These are phyloP conservation scores for Malthinus flaveolus DNA, from an alignment of 2,888 invertebrate species.

Conservation along the genomic window DNA sequence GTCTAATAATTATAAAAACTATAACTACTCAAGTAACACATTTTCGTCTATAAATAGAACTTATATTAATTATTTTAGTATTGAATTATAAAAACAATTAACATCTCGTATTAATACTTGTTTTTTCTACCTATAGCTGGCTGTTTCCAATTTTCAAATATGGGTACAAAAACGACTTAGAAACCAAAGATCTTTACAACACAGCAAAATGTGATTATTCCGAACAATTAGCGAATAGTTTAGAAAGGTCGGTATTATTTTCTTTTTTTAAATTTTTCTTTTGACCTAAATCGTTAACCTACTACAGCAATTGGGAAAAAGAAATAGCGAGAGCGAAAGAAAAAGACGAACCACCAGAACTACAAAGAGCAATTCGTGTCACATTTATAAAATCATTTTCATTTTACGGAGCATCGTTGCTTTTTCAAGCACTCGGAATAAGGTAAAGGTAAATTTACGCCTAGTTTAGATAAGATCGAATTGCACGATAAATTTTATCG, in stretches of 20 bases:
- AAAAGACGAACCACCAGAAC: conserved; percentile 60
- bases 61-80: too few relatives aligned
- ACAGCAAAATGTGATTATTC: conserved; percentile 65
- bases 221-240: conserved; percentile 64
- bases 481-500: neutral
- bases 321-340: conserved; percentile 59
- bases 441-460: conserved; percentile 54
- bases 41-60: too few relatives aligned
- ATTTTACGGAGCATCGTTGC: conserved; percentile 62
- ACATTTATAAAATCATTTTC: conserved; percentile 66
- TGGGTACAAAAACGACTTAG: conserved; percentile 66
- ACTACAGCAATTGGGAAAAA: conserved; percentile 61
- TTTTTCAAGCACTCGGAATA: conserved; percentile 61
- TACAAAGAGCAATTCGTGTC: conserved; percentile 62
- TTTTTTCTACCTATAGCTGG: conserved; percentile 60
- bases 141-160: conserved; percentile 65
- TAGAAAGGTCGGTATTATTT: conserved; percentile 60
- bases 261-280: neutral
- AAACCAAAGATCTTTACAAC: conserved; percentile 68
- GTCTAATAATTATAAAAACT: too few relatives aligned
- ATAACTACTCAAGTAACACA: too few relatives aligned
- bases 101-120: too few relatives aligned
- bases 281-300: neutral
- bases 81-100: too few relatives aligned
- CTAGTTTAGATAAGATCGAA: neutral